Base-by-base conservation (phyloP, 1,140 invertebrate species). In the Euwallacea similis region DNA sequence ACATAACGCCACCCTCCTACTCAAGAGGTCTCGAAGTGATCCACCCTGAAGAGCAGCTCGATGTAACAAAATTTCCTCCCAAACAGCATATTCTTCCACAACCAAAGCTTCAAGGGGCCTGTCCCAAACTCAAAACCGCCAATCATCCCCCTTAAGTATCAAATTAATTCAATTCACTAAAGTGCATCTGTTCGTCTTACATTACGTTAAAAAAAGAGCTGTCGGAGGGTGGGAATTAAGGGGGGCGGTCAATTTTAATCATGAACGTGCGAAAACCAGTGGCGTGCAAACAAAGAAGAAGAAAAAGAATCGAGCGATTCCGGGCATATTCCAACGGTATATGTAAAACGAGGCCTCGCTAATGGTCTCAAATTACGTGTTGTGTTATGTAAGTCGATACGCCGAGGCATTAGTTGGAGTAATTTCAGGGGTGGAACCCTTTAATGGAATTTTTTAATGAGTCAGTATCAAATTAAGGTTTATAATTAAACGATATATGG, bases 361-460 rank as follows among this genome's bases (percentile, higher is more conserved):
- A 0, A 50, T 10, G 46, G 46, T 50, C 13, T 50, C 13, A 50
- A 50, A 13, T 50, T 50, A 50, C 46, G 13, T 11, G 9, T 50
- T 50, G 61, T 63, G 42, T 63, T 63, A 47, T 63, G 61, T 63
- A 46, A 63, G 6, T 10, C 43, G 61, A 63, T 63, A 44, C 61
- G 61, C 7, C 16, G 33, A 42, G 21, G 58, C 58, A 60, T 60
- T 60, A 60, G 58, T 60, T 10, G 21, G 42, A 13, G 61, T 63
- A 63, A 63, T 47, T 63, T 44, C 16, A 63, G 61, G 61, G 61
- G 61, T 63, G 61, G 61, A 63, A 63, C 61, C 61, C 61, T 63
- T 63, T 63, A 63, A 63, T 63, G 61, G 61, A 63, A 63, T 63
- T 63, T 63, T 63, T 63, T 63, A 63, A 63, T 63, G 61, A 63